A percentile compares a stretch with the other conserved stretches of the same genome.
phyloP scores from a whole-genome alignment of 2,797 vertebrate genomes.

The Syndactyla subalaris region DNA sequence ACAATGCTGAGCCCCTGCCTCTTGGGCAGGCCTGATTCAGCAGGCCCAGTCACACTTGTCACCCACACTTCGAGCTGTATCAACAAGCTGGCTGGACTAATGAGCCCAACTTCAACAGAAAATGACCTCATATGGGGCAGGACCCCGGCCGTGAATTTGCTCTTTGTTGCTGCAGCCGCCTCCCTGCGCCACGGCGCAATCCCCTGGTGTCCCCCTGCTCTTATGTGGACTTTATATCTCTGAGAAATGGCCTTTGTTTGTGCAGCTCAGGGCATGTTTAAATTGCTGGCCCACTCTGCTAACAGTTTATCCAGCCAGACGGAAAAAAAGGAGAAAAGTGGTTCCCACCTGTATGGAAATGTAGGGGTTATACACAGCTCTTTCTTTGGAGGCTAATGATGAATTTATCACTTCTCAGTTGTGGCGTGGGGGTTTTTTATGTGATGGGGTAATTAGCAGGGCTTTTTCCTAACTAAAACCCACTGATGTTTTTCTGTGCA shows the following conservation, averaged over 20 bases:
- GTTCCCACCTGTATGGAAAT: conserved; percentile 29
- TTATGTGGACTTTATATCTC: background rate
- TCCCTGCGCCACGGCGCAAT: background rate
- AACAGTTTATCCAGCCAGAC: background rate
- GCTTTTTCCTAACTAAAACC: background rate
- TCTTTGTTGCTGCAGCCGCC: conserved; percentile 26
- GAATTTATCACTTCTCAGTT: background rate
- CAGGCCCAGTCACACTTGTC: conserved; percentile 64
- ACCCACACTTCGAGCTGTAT: conserved; percentile 68
- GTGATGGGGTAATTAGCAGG: background rate
- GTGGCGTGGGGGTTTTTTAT: accelerated
- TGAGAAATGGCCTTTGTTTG: background rate
- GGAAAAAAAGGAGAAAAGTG: background rate
- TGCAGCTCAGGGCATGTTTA: background rate
- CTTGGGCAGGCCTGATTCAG: conserved; percentile 37
- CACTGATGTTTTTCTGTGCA: background rate
- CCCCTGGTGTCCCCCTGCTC: background rate
- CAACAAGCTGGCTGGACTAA: conserved; percentile 51
- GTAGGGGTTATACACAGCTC: background rate
- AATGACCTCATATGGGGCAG: conserved; percentile 66
- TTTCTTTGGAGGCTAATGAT: background rate
- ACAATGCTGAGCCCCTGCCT: conserved; percentile 47
- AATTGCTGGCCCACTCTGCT: background rate
- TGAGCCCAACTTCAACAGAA: conserved; percentile 45
- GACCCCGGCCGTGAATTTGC: conserved; percentile 24